Evolutionary conservation across 2,888 invertebrate genomes (phyloP), one percentile per base, ranked within the genome.

Genomic region (Cryptophagus acutangulus): DNA sequence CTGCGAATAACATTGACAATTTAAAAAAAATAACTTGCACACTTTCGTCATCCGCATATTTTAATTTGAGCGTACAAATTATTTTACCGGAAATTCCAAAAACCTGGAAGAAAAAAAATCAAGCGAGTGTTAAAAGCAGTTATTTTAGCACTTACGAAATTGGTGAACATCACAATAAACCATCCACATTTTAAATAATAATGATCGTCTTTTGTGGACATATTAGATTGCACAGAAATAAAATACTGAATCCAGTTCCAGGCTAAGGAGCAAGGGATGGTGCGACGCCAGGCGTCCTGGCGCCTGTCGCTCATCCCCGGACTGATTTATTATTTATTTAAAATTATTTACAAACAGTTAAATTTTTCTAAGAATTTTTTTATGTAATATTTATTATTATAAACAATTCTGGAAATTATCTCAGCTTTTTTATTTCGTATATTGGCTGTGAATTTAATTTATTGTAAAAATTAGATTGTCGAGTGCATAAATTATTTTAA

Each of bases 1-100:
- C 54, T 3, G 61, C 62, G 38, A 62, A 62, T 13, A 51, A 47
- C 54, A 62, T 59, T 6, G 62, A 62, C 15, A 62, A 43, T 51
- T 61, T 58, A 36, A 61, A 62, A 38, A 61, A 61, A 17, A 53
- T 54, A n/a, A 50, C 50, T 36, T 51, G 52, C 5, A 54, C 51
- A 14, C 58, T 46, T 45, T 55, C 55, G 29, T 55, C 46, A n/a
- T 57, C 58, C 10, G 54, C 43, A 24, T 58, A 50, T 37, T 48
- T 48, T 17, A 62, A 38, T 48, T 61, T 61, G 14, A 61, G 36
- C 26, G 50, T 59, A 40, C 61, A 61, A 17, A 57, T 56, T 35
- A 59, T 43, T 10, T 61, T 51, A 5, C 62, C 62, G 17, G 52
- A 53, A 8, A 62, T 51, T 12, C 61, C 62, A 41, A 61, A 61